Conservation (phyloP, 2,797 vertebrate species). For the Neosalanx taihuensis region DNA sequence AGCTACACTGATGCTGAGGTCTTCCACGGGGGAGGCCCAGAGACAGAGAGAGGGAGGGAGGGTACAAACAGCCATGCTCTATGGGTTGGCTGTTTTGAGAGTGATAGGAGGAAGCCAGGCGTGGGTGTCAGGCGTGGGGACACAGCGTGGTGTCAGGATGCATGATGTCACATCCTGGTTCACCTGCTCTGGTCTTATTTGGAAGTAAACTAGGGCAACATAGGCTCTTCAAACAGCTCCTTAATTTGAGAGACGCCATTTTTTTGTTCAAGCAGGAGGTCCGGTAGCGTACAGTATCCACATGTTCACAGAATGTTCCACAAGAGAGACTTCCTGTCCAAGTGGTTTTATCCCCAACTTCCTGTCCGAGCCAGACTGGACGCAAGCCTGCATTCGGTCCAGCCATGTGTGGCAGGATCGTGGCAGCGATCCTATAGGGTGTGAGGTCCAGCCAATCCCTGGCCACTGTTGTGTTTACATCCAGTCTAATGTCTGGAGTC, state of each 20-base stretch:
- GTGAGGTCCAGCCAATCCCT: background rate
- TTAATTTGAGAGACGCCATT: constrained; percentile 39
- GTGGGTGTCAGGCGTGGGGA: constrained; percentile 30
- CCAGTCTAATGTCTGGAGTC: background rate
- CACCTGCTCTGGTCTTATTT: constrained; percentile 14
- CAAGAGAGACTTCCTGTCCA: constrained; percentile 21
- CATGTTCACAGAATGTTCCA: constrained; percentile 43
- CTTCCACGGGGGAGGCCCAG: background rate
- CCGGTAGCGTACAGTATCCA: constrained; percentile 22
- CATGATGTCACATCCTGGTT: constrained; percentile 14
- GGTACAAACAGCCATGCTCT: constrained; percentile 41
- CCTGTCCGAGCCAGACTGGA: constrained; percentile 2
- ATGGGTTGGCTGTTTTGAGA: constrained; percentile 54
- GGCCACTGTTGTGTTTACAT: constrained; percentile 18
- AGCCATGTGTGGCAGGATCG: too few relatives aligned
- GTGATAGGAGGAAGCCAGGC: constrained; percentile 57
- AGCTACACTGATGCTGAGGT: background rate
- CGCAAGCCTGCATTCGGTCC: too few relatives aligned
- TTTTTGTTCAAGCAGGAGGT: constrained; percentile 22
- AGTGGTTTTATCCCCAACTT: constrained; percentile 66
- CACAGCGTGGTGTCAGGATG: background rate
- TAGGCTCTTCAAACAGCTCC: constrained; percentile 27
- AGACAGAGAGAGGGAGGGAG: constrained; percentile 3
- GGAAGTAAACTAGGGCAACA: background rate
- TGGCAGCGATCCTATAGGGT: constrained; percentile 12